Base-by-base conservation (phyloP, 2,113 vertebrate species). In the Neolamprologus toae region DNA sequence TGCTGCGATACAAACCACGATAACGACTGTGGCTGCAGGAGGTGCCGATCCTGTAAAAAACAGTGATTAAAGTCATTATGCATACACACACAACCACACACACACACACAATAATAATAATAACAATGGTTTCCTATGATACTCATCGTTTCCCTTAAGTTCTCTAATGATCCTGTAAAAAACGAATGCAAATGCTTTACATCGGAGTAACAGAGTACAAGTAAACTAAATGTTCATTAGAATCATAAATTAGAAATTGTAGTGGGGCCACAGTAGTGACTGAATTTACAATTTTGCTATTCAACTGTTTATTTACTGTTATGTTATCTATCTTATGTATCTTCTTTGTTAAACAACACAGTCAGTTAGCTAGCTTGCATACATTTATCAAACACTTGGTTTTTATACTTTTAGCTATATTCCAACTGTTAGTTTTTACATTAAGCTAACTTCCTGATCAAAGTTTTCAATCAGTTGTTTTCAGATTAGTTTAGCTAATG, bases 1-100 rank as follows among this genome's bases (percentile, higher is more conserved):
- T 84, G 97, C 94, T 33, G 97, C 97, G 86, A 99, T 97, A 19
- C 98, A 99, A 83, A 97, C 95, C 86, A 99, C 94, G 79, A 98
- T 97, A 45, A 98, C 96, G 0, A 97, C 88, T 0, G 97, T 97
- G 89, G 98, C 97, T 47, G 55, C 97, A 95, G 31, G 98, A 96
- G 94, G 98, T 90, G 90, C 97, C 96, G 98, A 81, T 31, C 86
- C 92, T 97, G 3, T 4, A 53, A 8, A 12, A 61, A n/a, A 45
- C n/a, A 23, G 66, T 33, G 42, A 33, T 13, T 37, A 17, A 10
- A 59, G 19, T 9, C 17, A 45, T 19, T 10, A 28, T 42, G 4
- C 79, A 11, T 0, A n/a, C 8, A 37, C 5, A 49, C 19, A 53
- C 8, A 35, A 5, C 47, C n/a, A 31, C 14, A 78, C 28, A 57